These are phyloP conservation scores for Paratilapia polleni DNA, from an alignment of 2,113 vertebrate species.

Conservation along the genomic window DNA sequence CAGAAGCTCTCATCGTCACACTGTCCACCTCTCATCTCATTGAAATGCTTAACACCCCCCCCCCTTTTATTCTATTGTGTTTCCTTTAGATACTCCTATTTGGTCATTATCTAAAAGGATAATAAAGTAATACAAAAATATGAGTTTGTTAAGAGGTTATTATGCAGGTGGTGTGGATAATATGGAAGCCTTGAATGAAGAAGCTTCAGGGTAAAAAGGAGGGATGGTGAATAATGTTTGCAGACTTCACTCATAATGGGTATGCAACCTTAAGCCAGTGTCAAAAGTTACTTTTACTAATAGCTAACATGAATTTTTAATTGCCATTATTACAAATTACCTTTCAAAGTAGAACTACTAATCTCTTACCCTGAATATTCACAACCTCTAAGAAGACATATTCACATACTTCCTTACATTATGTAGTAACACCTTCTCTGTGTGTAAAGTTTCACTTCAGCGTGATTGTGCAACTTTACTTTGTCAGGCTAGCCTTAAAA, in stretches of 20 bases:
- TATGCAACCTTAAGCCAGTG: background rate
- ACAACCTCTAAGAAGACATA: background rate
- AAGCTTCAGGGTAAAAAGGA: background rate
- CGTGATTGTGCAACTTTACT: background rate
- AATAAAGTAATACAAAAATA: background rate
- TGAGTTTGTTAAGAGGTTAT: background rate
- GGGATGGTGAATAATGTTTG: background rate
- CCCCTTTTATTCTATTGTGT: background rate
- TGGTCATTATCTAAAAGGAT: background rate
- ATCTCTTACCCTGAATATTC: background rate
- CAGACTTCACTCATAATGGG: background rate
- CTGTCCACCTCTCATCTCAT: background rate
- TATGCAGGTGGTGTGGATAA: background rate
- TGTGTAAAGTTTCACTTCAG: background rate
- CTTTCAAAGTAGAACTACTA: background rate
- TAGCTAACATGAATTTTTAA: background rate
- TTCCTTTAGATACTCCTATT: background rate
- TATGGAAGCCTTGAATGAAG: background rate
- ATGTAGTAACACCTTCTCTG: background rate
- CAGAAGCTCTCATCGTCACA: background rate
- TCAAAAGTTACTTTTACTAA: background rate
- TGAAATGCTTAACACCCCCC: background rate
- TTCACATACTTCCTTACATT: background rate
- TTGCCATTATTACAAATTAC: background rate
- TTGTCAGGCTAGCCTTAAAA: slow-evolving; percentile 14